phyloP scores from a whole-genome alignment of 2,888 invertebrate genomes.

The Tiliacea citrago region DNA sequence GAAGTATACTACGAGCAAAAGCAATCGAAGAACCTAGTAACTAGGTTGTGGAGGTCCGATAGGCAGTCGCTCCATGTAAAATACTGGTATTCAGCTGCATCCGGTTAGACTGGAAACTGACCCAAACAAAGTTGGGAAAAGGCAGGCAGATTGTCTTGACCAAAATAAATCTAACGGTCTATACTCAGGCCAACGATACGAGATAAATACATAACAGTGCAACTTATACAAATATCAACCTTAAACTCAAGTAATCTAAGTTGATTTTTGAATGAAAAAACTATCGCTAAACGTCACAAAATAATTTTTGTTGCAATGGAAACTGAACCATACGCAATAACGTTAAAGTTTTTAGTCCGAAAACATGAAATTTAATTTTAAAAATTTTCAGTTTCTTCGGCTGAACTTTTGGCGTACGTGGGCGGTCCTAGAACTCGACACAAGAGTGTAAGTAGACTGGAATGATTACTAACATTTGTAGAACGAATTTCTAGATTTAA shows the following conservation, averaged over 20 bases:
- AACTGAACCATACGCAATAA: too few species aligned
- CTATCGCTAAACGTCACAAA: too few species aligned
- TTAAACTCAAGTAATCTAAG: too few species aligned
- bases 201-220: too few species aligned
- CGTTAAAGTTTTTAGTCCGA: too few species aligned
- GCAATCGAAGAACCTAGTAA: not conserved
- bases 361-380: too few species aligned
- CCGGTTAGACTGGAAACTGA: not conserved
- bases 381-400: not conserved
- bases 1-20: not conserved
- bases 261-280: too few species aligned
- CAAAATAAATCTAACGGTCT: conserved; percentile 17
- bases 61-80: too few species aligned
- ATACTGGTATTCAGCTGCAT: not conserved
- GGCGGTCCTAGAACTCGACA: not conserved
- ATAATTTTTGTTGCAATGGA: too few species aligned
- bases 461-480: not conserved
- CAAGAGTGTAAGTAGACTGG: not conserved
- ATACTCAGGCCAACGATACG: too few species aligned
- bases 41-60: not conserved
- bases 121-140: not conserved
- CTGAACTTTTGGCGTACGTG: not conserved
- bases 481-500: not conserved
- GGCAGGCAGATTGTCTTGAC: not conserved
- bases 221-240: too few species aligned